Percentiles rank a stretch among this genome's conserved stretches.
phyloP scores from a whole-genome alignment of 2,797 vertebrate genomes.

The Sebastes kiyomatsui region DNA sequence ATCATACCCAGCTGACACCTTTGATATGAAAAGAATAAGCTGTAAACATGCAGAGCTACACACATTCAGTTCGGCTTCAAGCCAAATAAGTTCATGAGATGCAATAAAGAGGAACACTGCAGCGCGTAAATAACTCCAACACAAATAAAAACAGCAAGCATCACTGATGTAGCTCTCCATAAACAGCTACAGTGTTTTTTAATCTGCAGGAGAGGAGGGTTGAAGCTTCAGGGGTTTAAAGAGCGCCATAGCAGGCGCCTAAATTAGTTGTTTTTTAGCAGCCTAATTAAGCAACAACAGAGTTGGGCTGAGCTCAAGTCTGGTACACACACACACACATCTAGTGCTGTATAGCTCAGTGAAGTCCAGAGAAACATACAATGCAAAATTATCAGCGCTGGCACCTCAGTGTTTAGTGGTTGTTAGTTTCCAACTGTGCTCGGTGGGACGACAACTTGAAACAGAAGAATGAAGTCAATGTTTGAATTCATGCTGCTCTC shows the following conservation, averaged over 20 bases:
- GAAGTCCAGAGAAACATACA: slow-evolving; percentile 14
- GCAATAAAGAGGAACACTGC: slow-evolving; percentile 19
- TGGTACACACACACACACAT: neutral
- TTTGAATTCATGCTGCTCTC: no score
- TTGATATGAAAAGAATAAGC: neutral
- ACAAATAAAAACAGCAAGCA: slow-evolving; percentile 58
- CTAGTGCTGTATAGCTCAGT: slow-evolving; percentile 14
- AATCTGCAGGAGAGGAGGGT: neutral
- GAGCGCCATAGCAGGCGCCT: slow-evolving; percentile 32
- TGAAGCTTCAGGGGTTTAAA: slow-evolving; percentile 20
- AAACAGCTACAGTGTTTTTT: slow-evolving; percentile 41
- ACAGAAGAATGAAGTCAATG: neutral
- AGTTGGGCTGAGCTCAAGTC: slow-evolving; percentile 20
- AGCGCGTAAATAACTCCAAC: slow-evolving; percentile 32
- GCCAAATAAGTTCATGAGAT: slow-evolving; percentile 9
- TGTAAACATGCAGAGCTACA: slow-evolving; percentile 12
- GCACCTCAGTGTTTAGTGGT: neutral
- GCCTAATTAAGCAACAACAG: slow-evolving; percentile 58
- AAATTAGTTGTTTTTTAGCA: slow-evolving; percentile 49
- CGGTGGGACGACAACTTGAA: neutral
- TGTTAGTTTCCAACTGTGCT: slow-evolving; percentile 19
- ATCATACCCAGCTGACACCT: neutral
- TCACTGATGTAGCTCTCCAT: slow-evolving; percentile 37
- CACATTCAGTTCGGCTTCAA: neutral
- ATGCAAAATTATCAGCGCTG: neutral